Evolutionary conservation across 2,113 vertebrate species (phyloP).

Genomic region (Vidua chalybeata): DNA sequence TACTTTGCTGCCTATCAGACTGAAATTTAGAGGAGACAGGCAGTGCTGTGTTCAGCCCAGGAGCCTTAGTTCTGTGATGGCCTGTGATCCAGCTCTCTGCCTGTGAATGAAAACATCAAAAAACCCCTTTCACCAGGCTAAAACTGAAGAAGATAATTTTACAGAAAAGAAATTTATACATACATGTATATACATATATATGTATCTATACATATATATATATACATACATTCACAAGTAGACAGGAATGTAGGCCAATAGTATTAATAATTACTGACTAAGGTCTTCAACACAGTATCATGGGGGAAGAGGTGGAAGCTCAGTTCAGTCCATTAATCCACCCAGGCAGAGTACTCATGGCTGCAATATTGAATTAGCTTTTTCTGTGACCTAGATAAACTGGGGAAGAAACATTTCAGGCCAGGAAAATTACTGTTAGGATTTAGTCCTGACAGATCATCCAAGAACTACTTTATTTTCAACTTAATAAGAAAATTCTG

Average conservation of each 20-base stretch:
- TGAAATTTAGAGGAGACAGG: neutral
- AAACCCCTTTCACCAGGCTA: neutral
- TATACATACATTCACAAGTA: neutral
- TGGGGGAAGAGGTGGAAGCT: neutral
- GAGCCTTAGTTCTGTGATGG: rapidly evolving
- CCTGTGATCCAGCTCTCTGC: neutral
- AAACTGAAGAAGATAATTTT: neutral
- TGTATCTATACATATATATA: neutral
- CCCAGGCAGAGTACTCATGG: neutral
- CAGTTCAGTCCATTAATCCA: neutral
- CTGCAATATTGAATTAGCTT: neutral
- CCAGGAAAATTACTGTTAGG: neutral
- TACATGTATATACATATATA: neutral
- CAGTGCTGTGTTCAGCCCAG: rapidly evolving
- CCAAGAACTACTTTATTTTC: neutral
- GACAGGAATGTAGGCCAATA: neutral
- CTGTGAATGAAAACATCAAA: neutral
- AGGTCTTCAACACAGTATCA: neutral
- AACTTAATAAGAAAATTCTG: neutral
- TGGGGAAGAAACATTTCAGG: neutral
- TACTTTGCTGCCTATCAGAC: neutral
- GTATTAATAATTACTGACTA: neutral
- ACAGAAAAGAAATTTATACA: neutral
- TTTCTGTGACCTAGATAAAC: neutral
- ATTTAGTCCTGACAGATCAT: neutral